These are phyloP conservation scores for Albula goreensis DNA, from an alignment of 2,113 vertebrate genomes.

Conservation along the genomic window DNA sequence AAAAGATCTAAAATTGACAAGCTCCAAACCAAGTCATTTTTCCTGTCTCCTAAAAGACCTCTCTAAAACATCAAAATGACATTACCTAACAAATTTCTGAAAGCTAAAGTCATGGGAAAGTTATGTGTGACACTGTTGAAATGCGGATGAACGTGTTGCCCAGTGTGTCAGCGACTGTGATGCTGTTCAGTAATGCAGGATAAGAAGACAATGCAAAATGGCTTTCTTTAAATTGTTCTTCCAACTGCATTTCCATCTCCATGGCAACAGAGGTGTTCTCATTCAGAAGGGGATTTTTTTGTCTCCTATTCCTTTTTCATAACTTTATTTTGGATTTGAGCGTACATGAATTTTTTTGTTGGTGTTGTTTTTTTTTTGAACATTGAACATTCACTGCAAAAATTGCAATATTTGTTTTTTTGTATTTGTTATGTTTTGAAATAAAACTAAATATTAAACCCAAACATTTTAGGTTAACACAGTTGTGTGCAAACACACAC, in stretches of 20 bases:
- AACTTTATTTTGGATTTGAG: conserved; percentile 39
- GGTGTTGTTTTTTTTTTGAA: conserved; percentile 4
- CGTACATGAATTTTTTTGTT: conserved; percentile 22
- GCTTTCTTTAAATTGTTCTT: conserved; percentile 32
- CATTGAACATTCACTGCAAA: conserved; percentile 9
- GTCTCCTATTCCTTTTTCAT: conserved; percentile 22
- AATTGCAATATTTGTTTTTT: background rate
- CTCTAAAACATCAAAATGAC: background rate
- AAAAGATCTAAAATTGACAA: background rate
- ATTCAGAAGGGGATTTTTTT: conserved; percentile 2
- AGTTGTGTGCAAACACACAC: background rate
- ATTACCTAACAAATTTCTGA: background rate
- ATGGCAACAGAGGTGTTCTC: conserved; percentile 40
- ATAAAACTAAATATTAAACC: background rate
- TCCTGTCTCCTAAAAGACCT: background rate
- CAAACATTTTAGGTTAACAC: background rate
- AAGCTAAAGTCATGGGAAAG: background rate
- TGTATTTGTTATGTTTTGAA: background rate
- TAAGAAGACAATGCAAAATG: conserved; percentile 31
- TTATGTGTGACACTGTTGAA: background rate
- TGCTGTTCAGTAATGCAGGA: conserved; percentile 13
- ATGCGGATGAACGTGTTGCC: background rate
- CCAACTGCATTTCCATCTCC: conserved; percentile 20
- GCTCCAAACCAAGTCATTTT: background rate
- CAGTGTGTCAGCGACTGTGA: background rate